phyloP scores from a whole-genome alignment of 2,797 vertebrate species.

The Centroberyx gerrardi region DNA sequence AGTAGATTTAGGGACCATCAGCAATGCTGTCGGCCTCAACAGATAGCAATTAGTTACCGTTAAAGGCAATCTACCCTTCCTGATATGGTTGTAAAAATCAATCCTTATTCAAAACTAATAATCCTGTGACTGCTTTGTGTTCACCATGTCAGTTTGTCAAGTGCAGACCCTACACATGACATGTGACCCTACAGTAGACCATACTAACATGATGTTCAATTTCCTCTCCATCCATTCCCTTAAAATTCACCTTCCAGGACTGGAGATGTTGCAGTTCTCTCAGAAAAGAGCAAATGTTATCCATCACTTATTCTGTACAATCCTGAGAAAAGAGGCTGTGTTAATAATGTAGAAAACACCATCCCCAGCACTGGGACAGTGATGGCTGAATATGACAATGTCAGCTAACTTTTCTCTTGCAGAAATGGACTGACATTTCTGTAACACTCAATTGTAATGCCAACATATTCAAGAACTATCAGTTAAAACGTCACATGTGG shows the following conservation, averaged over 20 bases:
- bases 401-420: background rate
- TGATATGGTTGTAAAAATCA: conserved; percentile 3
- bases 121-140: background rate
- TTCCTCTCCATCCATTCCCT: background rate
- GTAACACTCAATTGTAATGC: conserved; percentile 11
- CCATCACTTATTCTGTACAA: background rate
- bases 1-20: background rate
- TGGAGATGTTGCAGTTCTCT: background rate
- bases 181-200: background rate
- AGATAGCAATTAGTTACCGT: background rate
- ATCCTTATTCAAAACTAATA: background rate
- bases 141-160: no score
- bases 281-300: background rate
- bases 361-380: background rate
- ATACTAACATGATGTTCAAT: background rate
- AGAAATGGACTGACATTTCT: conserved; percentile 3
- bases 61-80: background rate
- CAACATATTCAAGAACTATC: conserved; percentile 19
- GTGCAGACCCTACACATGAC: no score
- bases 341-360: background rate
- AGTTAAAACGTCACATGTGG: conserved; percentile 13
- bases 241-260: background rate
- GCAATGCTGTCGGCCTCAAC: background rate
- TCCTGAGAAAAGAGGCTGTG: background rate
- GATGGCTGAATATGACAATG: background rate